A percentile compares a stretch with the other conserved stretches of the same genome.
Conservation (phyloP, 37 sponge, comb jelly and placozoan species). For the Crambe crambe region DNA sequence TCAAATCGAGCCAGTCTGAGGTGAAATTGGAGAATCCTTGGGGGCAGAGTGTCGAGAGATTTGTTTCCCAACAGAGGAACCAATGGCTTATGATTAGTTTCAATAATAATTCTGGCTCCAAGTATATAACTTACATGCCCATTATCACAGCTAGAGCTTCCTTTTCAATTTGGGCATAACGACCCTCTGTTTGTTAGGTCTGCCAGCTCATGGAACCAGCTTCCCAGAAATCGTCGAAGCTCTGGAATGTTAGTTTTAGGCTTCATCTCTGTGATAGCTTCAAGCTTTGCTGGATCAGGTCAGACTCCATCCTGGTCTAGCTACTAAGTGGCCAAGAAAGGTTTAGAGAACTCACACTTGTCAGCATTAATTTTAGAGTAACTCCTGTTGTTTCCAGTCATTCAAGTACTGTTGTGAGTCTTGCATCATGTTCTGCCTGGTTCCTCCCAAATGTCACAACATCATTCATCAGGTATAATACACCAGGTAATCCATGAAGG, state of each 20-base stretch:
- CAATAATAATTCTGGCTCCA: conserved; percentile 2
- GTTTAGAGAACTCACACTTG: conserved; percentile 35
- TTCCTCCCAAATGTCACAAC: conserved; percentile 14
- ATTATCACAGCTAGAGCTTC: conserved; percentile 12
- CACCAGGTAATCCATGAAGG: conserved; percentile 16
- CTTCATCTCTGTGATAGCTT: too few species aligned
- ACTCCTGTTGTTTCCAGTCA: conserved; percentile 17
- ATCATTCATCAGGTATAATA: conserved; percentile 41
- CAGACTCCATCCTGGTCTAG: conserved; percentile 13
- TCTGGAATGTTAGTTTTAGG: too few species aligned
- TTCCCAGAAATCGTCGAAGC: conserved; percentile 20
- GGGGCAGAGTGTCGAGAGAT: conserved; percentile 31
- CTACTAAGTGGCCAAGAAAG: conserved; percentile 42
- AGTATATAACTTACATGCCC: conserved; percentile 26
- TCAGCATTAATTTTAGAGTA: conserved; percentile 26
- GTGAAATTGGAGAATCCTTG: conserved; percentile 26
- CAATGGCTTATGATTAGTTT: conserved; percentile 43
- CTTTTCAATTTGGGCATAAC: conserved; percentile 22
- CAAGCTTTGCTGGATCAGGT: conserved; percentile 38
- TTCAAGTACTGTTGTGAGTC: conserved; percentile 10
- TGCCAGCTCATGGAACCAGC: too few species aligned
- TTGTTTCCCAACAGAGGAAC: conserved; percentile 30
- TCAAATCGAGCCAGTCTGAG: conserved; percentile 24
- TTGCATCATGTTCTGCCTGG: conserved; percentile 14
- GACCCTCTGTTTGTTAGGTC: conserved; percentile 3